phyloP scores from a whole-genome alignment of 1,140 invertebrate species.

The Caenorhabditis remanei region DNA sequence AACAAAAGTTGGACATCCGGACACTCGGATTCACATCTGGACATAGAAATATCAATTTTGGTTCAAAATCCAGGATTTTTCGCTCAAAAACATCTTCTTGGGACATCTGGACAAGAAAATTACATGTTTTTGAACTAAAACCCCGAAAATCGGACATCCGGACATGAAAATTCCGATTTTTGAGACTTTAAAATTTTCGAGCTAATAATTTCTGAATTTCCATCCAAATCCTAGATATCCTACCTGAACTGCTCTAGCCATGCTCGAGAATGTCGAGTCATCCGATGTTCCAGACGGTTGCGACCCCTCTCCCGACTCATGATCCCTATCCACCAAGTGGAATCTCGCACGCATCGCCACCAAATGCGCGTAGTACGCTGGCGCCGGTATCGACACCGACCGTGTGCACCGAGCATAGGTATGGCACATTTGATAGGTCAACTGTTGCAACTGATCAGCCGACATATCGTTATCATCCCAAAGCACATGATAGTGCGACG shows the following conservation, averaged over 20 bases:
- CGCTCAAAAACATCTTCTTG: too few species aligned
- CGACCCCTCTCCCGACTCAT: constrained; percentile 95
- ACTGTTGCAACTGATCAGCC: constrained; percentile 96
- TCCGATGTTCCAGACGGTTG: constrained; percentile 97
- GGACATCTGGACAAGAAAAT: too few species aligned
- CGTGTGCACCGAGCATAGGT: constrained; percentile 99
- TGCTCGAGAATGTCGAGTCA: constrained; percentile 94
- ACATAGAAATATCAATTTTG: too few species aligned
- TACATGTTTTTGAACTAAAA: too few species aligned
- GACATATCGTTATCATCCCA: constrained; percentile 99
- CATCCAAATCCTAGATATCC: neutral
- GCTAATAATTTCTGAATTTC: too few species aligned
- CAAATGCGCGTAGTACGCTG: constrained; percentile 98
- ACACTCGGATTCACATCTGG: too few species aligned
- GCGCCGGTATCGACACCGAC: constrained; percentile 98
- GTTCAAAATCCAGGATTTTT: too few species aligned
- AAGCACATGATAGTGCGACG: constrained; percentile 98
- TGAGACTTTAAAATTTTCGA: too few species aligned
- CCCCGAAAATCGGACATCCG: too few species aligned
- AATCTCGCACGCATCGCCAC: constrained; percentile 98
- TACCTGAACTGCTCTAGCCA: constrained; percentile 93
- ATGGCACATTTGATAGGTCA: constrained; percentile 99
- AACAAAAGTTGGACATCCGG: too few species aligned
- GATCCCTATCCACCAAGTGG: constrained; percentile 99
- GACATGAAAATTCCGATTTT: too few species aligned